Evolutionary conservation across 2,888 invertebrate genomes (phyloP), one percentile per base, ranked within the genome.

Genomic region (Agrypnus murinus): DNA sequence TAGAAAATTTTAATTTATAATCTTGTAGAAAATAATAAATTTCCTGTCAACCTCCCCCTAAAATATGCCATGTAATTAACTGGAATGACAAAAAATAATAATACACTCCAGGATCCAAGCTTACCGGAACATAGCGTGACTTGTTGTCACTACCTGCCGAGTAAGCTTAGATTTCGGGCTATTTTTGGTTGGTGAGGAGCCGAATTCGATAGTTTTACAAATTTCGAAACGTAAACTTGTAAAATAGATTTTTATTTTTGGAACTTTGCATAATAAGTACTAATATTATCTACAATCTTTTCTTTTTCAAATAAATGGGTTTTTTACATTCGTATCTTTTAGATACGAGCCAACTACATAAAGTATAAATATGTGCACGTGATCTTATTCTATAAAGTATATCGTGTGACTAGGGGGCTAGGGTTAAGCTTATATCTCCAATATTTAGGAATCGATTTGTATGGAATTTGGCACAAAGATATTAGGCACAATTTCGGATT

Each of bases 41-140:
- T 25, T 65, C 25, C 40, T 31, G 62, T 65, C 65, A 59, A 45
- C 69, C 53, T 57, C 48, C 25, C 64, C 63, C 63, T 71, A 74
- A 73, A 73, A 72, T 73, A 72, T 73, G 65, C 67, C 62, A 55
- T 66, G 53, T 69, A 71, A 75, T 75, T 73, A 73, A 75, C 57
- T 63, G 62, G 69, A 73, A 75, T 72, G 72, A 73, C 71, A 70
- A 73, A 75, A 71, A 73, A 73, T 65, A 70, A 69, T 65, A 69
- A 57, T 66, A 62, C 71, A 62, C 68, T 57, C 73, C 55, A 36
- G 55, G 55, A 55, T 55, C 55, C 55, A 55, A 36, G 55, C 55
- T 55, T 55, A 55, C 55, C 55, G 55, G 63, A 75, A 71, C 73
- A 72, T 77, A 66, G 74, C 77, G 77, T 77, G 77, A 75, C 74